Percentiles rank a stretch among this genome's conserved stretches.
Evolutionary conservation across 2,797 vertebrate species (phyloP).

Genomic region (Eupleurogrammus muticus): DNA sequence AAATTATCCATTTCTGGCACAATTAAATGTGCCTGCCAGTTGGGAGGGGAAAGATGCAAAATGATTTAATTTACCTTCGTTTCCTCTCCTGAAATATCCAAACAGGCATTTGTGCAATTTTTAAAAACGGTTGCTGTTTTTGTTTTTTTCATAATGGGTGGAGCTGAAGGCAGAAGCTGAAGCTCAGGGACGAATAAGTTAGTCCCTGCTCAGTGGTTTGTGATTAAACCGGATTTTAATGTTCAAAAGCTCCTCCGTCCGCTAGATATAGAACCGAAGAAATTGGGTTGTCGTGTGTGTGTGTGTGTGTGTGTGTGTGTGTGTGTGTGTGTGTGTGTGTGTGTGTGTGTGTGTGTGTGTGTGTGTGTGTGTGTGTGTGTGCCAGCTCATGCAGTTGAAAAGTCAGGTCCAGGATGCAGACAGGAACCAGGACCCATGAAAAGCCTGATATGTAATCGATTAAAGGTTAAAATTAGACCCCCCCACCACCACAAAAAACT

Average conservation of each 20-base stretch:
- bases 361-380: too few relatives aligned
- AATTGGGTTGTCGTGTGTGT: not conserved
- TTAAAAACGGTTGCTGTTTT: constrained; percentile 21
- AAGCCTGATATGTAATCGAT: constrained; percentile 5
- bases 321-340: not conserved
- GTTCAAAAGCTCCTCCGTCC: not conserved
- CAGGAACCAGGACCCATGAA: not conserved
- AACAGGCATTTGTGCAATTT: constrained; percentile 33
- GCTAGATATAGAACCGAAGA: constrained; percentile 5
- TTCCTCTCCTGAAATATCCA: constrained; percentile 22
- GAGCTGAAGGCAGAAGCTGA: constrained; percentile 5
- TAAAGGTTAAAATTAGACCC: constrained; percentile 26
- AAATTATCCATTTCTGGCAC: constrained; percentile 29
- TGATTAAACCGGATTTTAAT: constrained; percentile 15
- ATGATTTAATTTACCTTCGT: constrained; percentile 54
- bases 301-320: not conserved
- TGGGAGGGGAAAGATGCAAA: constrained; percentile 23
- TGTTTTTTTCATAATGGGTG: not conserved
- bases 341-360: not conserved
- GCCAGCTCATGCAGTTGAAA: not conserved
- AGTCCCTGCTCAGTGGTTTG: constrained; percentile 14
- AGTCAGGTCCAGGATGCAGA: constrained; percentile 1
- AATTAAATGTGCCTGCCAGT: constrained; percentile 31
- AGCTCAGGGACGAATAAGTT: not conserved
- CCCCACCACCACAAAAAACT: too few relatives aligned